Base-by-base conservation (phyloP, 1,140 invertebrate species). In the Dendrolimus kikuchii region DNA sequence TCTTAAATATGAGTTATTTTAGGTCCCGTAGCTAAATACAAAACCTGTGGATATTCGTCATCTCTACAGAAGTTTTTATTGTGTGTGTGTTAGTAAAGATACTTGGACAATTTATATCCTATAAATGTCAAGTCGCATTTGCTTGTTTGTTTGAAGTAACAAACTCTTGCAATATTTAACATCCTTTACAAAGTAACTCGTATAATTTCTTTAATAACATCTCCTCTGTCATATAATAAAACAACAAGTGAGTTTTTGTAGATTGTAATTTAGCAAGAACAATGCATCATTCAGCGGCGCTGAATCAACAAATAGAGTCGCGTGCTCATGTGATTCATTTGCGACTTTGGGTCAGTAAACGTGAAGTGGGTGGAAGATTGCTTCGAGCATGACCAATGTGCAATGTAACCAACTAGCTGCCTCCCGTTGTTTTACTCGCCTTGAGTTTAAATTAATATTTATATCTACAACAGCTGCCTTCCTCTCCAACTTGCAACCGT, bases 221-320 rank as follows among this genome's bases (percentile, higher is more conserved):
- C n/a, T 9, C 5, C 4, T n/a, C n/a, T 45, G n/a, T 45, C 43
- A n/a, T 45, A 9, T 10, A 7, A 8, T 45, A 45, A 45, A 45
- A n/a, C 5, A 9, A 45, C 43, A 8, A 45, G n/a, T 4, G 38
- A 9, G 40, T 51, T 46, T 52, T 54, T 49, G 49, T 55, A 53
- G 9, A 40, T 49, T 40, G 55, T 54, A 53, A 49, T 52, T 57
- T 46, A 57, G 39, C 40, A 46, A 43, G 46, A 67, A 60, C 53
- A 63, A 67, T 67, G 60, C 46, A 62, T 62, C 57, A 62, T 62
- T 59, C 51, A 57, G 40, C 38, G 49, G 51, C 41, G 52, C 40
- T 52, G 57, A 55, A 54, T 61, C 57, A 60, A 51, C 53, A 57
- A 59, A 66, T 62, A 57, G 57, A 57, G 57, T 55, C 50, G 45